phyloP scores from a whole-genome alignment of 2,888 invertebrate species.

The Falcaria lacertinaria region DNA sequence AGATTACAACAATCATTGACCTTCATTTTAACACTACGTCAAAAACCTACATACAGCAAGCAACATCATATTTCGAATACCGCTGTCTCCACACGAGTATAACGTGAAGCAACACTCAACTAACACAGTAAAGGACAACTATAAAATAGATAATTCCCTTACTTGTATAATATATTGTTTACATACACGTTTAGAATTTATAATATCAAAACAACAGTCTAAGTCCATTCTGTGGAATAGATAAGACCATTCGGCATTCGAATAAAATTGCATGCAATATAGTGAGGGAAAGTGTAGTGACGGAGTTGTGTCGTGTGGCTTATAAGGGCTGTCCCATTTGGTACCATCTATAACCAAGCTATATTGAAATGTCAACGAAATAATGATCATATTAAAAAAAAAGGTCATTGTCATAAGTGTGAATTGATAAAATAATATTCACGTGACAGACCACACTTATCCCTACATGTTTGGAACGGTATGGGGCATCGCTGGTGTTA shows the following conservation, averaged over 20 bases:
- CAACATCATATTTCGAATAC: slow-evolving; percentile 30
- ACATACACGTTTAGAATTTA: slow-evolving; percentile 36
- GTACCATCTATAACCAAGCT: no score
- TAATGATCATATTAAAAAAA: no score
- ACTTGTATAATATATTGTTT: slow-evolving; percentile 23
- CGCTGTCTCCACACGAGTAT: slow-evolving; percentile 26
- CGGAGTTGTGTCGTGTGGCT: neutral
- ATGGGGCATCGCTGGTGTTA: no score
- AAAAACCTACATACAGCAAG: slow-evolving; percentile 28
- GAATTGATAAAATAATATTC: no score
- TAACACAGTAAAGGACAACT: slow-evolving; percentile 34
- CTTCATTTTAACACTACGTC: neutral
- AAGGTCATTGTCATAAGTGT: no score
- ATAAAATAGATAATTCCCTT: slow-evolving; percentile 31
- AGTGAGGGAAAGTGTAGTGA: slow-evolving; percentile 16
- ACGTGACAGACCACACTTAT: no score
- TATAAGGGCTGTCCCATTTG: no score
- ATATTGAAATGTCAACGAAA: no score
- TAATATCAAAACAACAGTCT: slow-evolving; percentile 51
- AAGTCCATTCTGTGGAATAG: slow-evolving; percentile 39
- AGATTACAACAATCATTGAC: neutral
- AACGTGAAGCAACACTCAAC: slow-evolving; percentile 46
- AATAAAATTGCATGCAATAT: slow-evolving; percentile 27
- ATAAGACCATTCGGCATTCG: slow-evolving; percentile 33
- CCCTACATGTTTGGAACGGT: no score